Evolutionary conservation across 1,140 invertebrate species (phyloP).

Genomic region (Halyomorpha halys): DNA sequence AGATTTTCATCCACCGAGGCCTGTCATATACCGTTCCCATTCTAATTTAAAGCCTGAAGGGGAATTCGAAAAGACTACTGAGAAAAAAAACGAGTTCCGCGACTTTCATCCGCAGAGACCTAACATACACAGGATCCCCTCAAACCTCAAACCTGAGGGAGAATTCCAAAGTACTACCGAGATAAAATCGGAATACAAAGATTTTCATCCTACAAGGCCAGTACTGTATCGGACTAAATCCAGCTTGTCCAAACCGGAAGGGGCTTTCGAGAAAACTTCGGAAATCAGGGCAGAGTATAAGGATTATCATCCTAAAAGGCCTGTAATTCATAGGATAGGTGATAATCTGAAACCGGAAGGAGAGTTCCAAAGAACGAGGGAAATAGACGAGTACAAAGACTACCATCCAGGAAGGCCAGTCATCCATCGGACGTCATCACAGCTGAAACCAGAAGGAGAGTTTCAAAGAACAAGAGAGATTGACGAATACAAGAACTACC

Average conservation of each 20-base stretch:
- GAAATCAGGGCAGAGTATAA: conserved; percentile 23
- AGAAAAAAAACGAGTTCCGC: conserved; percentile 23
- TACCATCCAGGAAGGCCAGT: conserved; percentile 18
- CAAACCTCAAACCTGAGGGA: conserved; percentile 28
- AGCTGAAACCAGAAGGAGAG: conserved; percentile 29
- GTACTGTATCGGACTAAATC: conserved; percentile 21
- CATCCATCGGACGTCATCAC: conserved; percentile 19
- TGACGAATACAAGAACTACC: conserved; percentile 28
- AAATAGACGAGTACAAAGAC: conserved; percentile 26
- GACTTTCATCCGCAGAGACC: conserved; percentile 25
- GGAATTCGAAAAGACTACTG: conserved; percentile 22
- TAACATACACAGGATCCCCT: conserved; percentile 12
- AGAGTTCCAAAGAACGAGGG: conserved; percentile 23
- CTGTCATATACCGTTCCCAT: conserved; percentile 21
- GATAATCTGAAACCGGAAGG: conserved; percentile 29
- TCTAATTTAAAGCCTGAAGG: conserved; percentile 30
- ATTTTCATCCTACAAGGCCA: conserved; percentile 28
- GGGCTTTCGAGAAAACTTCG: conserved; percentile 25
- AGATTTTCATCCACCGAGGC: conserved; percentile 24
- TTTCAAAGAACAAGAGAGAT: conserved; percentile 25
- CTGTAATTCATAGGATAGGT: conserved; percentile 17
- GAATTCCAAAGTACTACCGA: conserved; percentile 26
- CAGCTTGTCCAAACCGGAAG: conserved; percentile 25
- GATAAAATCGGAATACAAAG: conserved; percentile 24
- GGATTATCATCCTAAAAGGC: conserved; percentile 23